Evolutionary conservation across 2,797 vertebrate species (phyloP), one percentile per base, ranked within the genome.

Genomic region (Sebastolobus alascanus): DNA sequence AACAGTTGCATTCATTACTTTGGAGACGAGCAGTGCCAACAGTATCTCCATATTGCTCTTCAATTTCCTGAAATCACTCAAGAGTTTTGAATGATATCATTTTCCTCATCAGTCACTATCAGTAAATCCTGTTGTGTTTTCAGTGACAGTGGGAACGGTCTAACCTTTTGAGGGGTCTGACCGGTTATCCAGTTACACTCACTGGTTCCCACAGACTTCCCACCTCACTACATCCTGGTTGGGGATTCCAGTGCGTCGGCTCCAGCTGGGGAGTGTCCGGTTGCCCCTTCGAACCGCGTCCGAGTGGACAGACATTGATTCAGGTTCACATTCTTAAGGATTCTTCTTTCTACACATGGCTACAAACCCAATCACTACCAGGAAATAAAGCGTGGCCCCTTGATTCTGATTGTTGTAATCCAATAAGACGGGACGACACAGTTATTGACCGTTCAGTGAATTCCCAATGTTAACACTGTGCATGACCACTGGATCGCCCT

Each of bases 241-340:
- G 18, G 79, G 83, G 89, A 93, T 92, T 90, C 86, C 77, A 83
- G 35, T 63, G 68, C 83, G 80, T 83, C 38, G 16, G 68, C 73
- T 86, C 89, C 84, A 79, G 72, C 88, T 84, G 86, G 70, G 79
- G 69, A 68, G 76, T 29, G 75, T 85, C 80, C 61, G 46, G 46
- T 67, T 75, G 66, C 77, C 58, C 31, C 66, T 68, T 67, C 27
- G 4, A 72, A 82, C 54, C 9, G 25, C 20, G 12, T 77, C 70
- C 27, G 68, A 65, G 84, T 52, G 73, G 56, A 70, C 61, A n/a
- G 46, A 79, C 59, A 6, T 14, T 20, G 25, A 73, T 86, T 79
- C 50, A 40, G 56, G 16, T 56, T 74, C 68, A 66, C 75, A 69
- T 76, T 77, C 31, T 72, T 29, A 4, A 52, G 56, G 69, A 63